A percentile compares a stretch with the other conserved stretches of the same genome.
phyloP scores from a whole-genome alignment of 2,113 vertebrate species.

The Paramisgurnus dabryanus region DNA sequence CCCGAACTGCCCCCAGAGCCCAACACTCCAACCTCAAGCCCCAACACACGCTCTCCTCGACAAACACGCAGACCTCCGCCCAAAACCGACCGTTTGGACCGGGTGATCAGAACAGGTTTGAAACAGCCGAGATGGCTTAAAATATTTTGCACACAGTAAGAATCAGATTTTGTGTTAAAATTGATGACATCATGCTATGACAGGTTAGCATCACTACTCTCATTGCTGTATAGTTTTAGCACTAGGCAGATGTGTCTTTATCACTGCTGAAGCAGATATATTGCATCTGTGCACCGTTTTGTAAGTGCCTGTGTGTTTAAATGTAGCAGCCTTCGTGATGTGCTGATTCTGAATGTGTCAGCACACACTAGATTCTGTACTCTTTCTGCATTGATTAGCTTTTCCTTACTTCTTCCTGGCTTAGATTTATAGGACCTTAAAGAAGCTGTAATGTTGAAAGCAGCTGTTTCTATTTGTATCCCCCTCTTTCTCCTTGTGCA shows the following conservation, averaged over 20 bases:
- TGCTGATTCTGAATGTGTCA: slow-evolving; percentile 41
- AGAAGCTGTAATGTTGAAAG: not conserved
- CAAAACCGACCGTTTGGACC: slow-evolving; percentile 87
- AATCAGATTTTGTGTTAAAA: not conserved
- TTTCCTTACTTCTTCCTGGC: not conserved
- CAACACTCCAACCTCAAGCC: slow-evolving; percentile 88
- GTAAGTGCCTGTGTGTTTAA: slow-evolving; percentile 29
- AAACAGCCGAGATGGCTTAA: too few relatives aligned
- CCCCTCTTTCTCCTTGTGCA: slow-evolving; percentile 51
- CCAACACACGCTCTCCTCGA: slow-evolving; percentile 86
- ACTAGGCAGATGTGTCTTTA: not conserved
- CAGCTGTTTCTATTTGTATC: not conserved
- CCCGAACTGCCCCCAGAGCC: slow-evolving; percentile 88
- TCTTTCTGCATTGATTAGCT: not conserved
- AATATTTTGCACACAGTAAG: too few relatives aligned
- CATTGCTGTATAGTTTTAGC: not conserved
- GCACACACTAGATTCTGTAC: not conserved
- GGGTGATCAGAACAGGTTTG: slow-evolving; percentile 87
- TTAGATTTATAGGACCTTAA: slow-evolving; percentile 9
- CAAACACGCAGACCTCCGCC: slow-evolving; percentile 79
- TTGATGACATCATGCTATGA: not conserved
- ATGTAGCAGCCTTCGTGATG: slow-evolving; percentile 16
- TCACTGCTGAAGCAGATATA: not conserved
- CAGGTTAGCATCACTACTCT: too few relatives aligned
- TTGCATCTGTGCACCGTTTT: slow-evolving; percentile 10